phyloP scores from a whole-genome alignment of 2,113 vertebrate genomes.

The Trichechus manatus region DNA sequence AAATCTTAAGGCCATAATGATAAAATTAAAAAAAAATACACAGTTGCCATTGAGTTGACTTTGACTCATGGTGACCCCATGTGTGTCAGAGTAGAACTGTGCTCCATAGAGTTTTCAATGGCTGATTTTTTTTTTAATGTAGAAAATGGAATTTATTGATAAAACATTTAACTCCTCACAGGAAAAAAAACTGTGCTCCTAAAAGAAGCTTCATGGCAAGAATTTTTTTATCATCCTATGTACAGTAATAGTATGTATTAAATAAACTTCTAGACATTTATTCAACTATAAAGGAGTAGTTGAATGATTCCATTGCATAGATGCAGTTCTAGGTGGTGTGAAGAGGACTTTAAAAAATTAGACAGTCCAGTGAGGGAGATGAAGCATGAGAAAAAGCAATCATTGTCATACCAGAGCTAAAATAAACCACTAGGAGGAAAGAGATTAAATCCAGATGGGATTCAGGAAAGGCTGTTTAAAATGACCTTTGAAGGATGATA shows the following conservation, averaged over 20 bases:
- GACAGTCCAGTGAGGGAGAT: background rate
- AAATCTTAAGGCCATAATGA: no score
- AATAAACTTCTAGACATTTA: background rate
- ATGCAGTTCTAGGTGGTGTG: background rate
- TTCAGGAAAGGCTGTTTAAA: background rate
- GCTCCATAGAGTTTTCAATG: no score
- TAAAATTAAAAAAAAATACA: no score
- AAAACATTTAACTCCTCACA: background rate
- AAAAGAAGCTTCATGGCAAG: background rate
- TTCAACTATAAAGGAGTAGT: background rate
- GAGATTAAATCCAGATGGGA: slow-evolving; percentile 41
- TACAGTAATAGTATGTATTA: background rate
- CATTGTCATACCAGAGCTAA: background rate
- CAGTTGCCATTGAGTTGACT: no score
- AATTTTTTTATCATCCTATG: background rate
- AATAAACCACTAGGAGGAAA: slow-evolving; percentile 21
- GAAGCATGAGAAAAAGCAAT: background rate
- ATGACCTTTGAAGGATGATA: background rate
- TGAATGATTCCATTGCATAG: background rate
- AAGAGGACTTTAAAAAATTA: slow-evolving; percentile 21
- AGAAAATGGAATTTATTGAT: background rate
- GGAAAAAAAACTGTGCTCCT: slow-evolving; percentile 6
- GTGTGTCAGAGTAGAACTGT: no score
- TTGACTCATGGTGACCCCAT: no score
- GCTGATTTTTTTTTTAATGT: no score